A percentile compares a stretch with the other conserved stretches of the same genome.
Evolutionary conservation across 1,140 invertebrate genomes (phyloP).

Genomic region (Pygmarrhopalites habei): DNA sequence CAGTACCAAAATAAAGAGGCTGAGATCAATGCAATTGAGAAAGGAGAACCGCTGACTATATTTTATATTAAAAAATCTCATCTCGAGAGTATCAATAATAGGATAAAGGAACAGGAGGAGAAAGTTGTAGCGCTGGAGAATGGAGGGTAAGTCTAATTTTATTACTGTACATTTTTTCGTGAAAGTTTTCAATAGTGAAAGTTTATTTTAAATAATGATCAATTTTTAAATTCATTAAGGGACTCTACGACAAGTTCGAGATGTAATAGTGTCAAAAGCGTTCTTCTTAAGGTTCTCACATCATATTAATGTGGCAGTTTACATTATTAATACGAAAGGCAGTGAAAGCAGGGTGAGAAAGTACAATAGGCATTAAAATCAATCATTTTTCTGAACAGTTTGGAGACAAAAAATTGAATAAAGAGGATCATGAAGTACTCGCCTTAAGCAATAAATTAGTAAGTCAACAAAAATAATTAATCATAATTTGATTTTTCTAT

Average conservation of each 20-base stretch:
- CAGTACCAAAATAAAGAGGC: slow-evolving; percentile 22
- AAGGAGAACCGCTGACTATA: slow-evolving; percentile 24
- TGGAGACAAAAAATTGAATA: slow-evolving; percentile 14
- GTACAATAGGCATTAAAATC: background rate
- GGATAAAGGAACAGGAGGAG: slow-evolving; percentile 12
- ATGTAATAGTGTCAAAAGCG: background rate
- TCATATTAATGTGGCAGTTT: background rate
- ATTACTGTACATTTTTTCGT: background rate
- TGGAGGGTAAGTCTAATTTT: background rate
- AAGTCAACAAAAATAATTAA: slow-evolving; percentile 5
- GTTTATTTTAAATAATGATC: background rate
- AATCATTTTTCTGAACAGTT: background rate
- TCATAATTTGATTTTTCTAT: background rate
- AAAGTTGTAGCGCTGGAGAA: background rate
- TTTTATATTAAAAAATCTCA: slow-evolving; percentile 36
- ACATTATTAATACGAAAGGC: background rate
- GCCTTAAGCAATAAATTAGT: slow-evolving; percentile 27
- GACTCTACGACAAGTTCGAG: too few relatives aligned
- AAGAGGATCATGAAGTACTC: slow-evolving; percentile 30
- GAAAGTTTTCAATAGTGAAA: background rate
- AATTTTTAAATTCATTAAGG: background rate
- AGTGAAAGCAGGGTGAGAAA: background rate
- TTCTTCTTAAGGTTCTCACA: background rate
- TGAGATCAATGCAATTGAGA: slow-evolving; percentile 21
- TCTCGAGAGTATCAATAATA: slow-evolving; percentile 19